Evolutionary conservation across 1,140 invertebrate genomes (phyloP).

Genomic region (Lucilia cuprina): DNA sequence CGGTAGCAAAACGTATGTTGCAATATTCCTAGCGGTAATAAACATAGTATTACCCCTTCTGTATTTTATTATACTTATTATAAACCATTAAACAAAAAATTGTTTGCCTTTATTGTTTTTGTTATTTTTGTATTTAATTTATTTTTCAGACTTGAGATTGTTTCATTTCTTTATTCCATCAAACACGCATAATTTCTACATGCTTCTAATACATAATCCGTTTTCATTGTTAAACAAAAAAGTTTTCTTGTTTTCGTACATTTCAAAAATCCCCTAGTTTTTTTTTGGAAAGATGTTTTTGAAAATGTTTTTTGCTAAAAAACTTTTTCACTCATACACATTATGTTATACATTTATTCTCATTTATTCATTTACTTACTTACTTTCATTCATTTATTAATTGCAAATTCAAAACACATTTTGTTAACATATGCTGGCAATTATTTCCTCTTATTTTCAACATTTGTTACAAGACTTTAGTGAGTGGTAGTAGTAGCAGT

Average conservation of each 20-base stretch:
- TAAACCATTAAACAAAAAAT: constrained; percentile 1
- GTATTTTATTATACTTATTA: background rate
- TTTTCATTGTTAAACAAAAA: background rate
- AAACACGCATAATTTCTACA: constrained; percentile 17
- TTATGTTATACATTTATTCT: background rate
- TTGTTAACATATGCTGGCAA: constrained; percentile 39
- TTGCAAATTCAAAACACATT: constrained; percentile 40
- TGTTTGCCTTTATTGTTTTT: background rate
- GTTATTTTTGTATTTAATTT: background rate
- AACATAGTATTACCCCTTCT: background rate
- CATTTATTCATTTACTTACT: background rate
- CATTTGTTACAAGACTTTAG: background rate
- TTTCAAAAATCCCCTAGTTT: background rate
- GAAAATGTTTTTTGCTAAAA: background rate
- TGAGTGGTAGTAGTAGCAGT: background rate
- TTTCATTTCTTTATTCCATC: background rate
- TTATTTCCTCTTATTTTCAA: constrained; percentile 36
- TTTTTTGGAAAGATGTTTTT: background rate
- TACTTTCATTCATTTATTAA: constrained; percentile 13
- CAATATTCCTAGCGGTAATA: background rate
- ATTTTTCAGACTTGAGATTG: background rate
- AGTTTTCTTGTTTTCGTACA: background rate
- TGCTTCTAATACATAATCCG: background rate
- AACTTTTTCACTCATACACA: background rate
- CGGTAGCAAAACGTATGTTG: no score